phyloP scores from a whole-genome alignment of 2,888 invertebrate species.

The Camptogramma bilineatum region DNA sequence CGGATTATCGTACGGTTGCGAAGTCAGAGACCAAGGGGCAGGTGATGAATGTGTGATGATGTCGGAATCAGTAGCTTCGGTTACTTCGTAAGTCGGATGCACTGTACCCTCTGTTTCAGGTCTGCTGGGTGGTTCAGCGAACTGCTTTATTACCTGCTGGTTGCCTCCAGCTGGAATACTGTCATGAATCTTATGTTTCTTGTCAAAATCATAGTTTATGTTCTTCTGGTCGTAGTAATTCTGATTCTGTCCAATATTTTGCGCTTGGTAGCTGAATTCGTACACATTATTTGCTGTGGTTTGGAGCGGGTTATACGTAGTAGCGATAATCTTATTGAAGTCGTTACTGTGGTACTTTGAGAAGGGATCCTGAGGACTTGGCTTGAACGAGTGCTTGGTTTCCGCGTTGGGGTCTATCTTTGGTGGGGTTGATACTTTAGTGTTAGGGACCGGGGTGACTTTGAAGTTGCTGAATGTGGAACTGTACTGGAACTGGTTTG shows the following conservation, averaged over 20 bases:
- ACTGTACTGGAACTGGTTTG: slow-evolving; percentile 70
- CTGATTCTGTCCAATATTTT: slow-evolving; percentile 68
- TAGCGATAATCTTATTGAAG: slow-evolving; percentile 67
- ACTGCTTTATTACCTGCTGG: slow-evolving; percentile 68
- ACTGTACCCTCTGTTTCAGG: slow-evolving; percentile 52
- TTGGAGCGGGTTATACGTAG: slow-evolving; percentile 73
- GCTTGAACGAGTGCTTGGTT: slow-evolving; percentile 68
- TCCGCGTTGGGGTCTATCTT: slow-evolving; percentile 74
- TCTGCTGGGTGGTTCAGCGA: slow-evolving; percentile 58
- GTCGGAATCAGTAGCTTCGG: slow-evolving; percentile 72
- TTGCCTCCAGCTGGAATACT: slow-evolving; percentile 69
- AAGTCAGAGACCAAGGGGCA: slow-evolving; percentile 68
- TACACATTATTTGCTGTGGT: slow-evolving; percentile 66
- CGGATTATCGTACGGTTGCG: slow-evolving; percentile 60
- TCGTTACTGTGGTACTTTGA: slow-evolving; percentile 59
- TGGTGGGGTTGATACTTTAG: slow-evolving; percentile 65
- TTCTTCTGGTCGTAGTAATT: slow-evolving; percentile 55
- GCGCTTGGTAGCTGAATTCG: slow-evolving; percentile 61
- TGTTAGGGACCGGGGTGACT: slow-evolving; percentile 78
- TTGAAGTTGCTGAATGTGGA: slow-evolving; percentile 72
- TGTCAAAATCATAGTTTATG: slow-evolving; percentile 60
- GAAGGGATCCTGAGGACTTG: slow-evolving; percentile 81
- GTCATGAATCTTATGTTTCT: slow-evolving; percentile 70
- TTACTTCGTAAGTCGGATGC: slow-evolving; percentile 77
- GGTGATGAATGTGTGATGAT: slow-evolving; percentile 66